A percentile compares a stretch with the other conserved stretches of the same genome.
Conservation (phyloP, 2,113 vertebrate genomes). For the Heterotis niloticus region DNA sequence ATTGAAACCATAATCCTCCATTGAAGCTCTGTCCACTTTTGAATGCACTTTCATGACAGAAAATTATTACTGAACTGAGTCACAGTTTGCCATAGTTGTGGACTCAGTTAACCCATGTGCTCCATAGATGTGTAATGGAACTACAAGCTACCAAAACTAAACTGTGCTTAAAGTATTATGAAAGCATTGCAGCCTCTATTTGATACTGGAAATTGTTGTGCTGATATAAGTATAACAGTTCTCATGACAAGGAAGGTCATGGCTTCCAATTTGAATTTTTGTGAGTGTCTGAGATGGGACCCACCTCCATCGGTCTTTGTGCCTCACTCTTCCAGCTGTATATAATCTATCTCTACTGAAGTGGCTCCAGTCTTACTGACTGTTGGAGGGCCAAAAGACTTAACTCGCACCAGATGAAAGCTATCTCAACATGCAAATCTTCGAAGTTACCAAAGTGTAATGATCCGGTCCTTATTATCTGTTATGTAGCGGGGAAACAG, state of each 20-base stretch:
- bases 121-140: conserved; percentile 14
- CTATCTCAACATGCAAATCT: conserved; percentile 47
- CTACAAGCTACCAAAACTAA: not conserved
- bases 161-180: too few relatives aligned
- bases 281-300: conserved; percentile 43
- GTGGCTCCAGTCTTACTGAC: conserved; percentile 46
- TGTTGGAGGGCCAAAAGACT: conserved; percentile 52
- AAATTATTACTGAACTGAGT: conserved; percentile 53
- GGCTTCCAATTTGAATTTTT: conserved; percentile 28
- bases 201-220: not conserved
- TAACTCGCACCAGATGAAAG: conserved; percentile 60
- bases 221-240: not conserved
- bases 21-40: conserved; percentile 54
- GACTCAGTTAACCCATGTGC: conserved; percentile 36
- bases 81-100: conserved; percentile 48
- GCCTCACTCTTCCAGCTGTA: conserved; percentile 49
- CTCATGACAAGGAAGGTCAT: too few relatives aligned
- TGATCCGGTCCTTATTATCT: conserved; percentile 39
- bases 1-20: conserved; percentile 52
- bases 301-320: conserved; percentile 27
- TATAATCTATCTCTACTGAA: conserved; percentile 47
- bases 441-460: conserved; percentile 36
- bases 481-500: not conserved
- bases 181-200: not conserved
- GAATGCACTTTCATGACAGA: conserved; percentile 44